Evolutionary conservation across 2,888 invertebrate genomes (phyloP), one percentile per base, ranked within the genome.

Genomic region (Camponotus fellah): DNA sequence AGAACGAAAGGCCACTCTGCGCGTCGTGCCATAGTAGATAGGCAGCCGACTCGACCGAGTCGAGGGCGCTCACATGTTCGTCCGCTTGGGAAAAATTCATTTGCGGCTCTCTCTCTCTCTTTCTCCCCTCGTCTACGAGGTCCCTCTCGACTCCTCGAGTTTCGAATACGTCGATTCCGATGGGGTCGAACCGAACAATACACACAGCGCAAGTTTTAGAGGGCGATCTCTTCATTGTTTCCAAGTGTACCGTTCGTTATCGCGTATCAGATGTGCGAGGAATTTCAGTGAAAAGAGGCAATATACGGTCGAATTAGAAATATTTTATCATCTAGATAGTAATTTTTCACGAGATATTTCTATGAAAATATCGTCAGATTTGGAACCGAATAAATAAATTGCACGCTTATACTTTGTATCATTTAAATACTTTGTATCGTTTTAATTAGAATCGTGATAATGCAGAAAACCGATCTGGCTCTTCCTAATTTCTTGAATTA

Each of bases 61-160:
- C 89, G 90, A 93, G 92, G 79, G 86, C 85, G 87, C 92, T 93
- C 87, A 89, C 92, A 89, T 88, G 92, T 92, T 93, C 92, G 92
- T 92, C 91, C 92, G 92, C 91, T 90, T 89, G 92, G 92, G 92
- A 92, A 92, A 92, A 93, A 93, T 93, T 93, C 92, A 93, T 93
- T 93, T 92, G 90, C 91, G 88, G 83, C 88, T 82, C 84, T 69
- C 74, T 80, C 46, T n/a, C 43, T n/a, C 43, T 69, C 72, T 32
- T 49, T 66, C 49, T 60, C 82, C 62, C 69, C 53, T 53, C 85
- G 82, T 82, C 84, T 82, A 68, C 82, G 76, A 82, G 84, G 85
- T 85, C 82, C 77, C 74, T 66, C 85, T 62, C 62, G 83, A 88
- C 74, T 86, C 85, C 88, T 88, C 89, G 82, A 88, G 82, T 87